Evolutionary conservation across 2,797 vertebrate species (phyloP).

Genomic region (Sebastiscus albofasciatus): DNA sequence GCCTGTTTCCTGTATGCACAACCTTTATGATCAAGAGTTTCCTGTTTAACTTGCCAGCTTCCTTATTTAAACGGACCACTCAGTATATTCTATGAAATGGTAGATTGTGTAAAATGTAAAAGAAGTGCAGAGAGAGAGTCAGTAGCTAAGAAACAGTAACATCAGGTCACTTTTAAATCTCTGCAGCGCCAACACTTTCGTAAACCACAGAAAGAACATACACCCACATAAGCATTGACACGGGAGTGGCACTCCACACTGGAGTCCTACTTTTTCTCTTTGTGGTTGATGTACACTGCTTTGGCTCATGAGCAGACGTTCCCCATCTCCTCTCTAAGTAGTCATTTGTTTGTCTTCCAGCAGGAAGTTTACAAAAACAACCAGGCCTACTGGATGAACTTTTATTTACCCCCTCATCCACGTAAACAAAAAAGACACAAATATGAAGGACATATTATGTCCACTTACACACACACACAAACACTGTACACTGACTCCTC

Average conservation of each 20-base stretch:
- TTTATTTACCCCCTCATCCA: neutral
- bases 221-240: slow-evolving; percentile 19
- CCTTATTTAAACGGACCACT: slow-evolving; percentile 21
- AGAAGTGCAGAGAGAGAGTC: neutral
- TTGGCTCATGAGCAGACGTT: neutral
- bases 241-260: neutral
- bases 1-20: slow-evolving; percentile 36
- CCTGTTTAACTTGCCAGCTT: slow-evolving; percentile 58
- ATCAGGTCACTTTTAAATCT: slow-evolving; percentile 10
- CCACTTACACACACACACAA: neutral
- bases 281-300: neutral
- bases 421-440: slow-evolving; percentile 13
- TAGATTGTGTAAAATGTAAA: neutral
- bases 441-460: slow-evolving; percentile 5
- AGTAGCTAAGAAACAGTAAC: slow-evolving; percentile 12
- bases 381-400: slow-evolving; percentile 14
- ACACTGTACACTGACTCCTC: neutral
- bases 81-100: neutral
- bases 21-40: slow-evolving; percentile 46
- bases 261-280: neutral
- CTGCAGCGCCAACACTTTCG: slow-evolving; percentile 7
- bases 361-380: slow-evolving; percentile 35
- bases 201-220: slow-evolving; percentile 15
- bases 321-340: neutral
- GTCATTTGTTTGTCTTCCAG: slow-evolving; percentile 46